These are phyloP conservation scores for Cardiocondyla obscurior DNA, from an alignment of 1,140 invertebrate genomes.

Conservation along the genomic window DNA sequence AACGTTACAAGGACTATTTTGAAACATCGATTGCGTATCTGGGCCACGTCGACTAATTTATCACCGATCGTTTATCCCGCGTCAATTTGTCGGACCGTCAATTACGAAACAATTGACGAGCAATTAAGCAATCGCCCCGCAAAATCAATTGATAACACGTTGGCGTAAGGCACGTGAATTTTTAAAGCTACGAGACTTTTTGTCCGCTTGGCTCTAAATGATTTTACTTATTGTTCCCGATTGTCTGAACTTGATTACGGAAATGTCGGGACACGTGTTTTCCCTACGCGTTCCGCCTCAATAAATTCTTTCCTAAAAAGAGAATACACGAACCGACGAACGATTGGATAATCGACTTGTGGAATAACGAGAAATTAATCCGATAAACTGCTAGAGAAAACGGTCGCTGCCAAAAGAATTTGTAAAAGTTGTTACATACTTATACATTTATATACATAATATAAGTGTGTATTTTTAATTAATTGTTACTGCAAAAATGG, in stretches of 20 bases:
- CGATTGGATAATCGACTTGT: conserved; percentile 31
- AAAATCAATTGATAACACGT: conserved; percentile 58
- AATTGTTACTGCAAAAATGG: neutral
- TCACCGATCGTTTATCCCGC: conserved; percentile 63
- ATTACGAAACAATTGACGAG: conserved; percentile 66
- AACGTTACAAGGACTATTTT: conserved; percentile 20
- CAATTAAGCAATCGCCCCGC: conserved; percentile 64
- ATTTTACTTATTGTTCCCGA: conserved; percentile 3
- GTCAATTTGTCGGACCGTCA: conserved; percentile 65
- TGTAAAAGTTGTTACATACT: conserved; percentile 1
- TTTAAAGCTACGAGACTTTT: conserved; percentile 9
- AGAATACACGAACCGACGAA: neutral
- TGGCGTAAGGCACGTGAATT: neutral
- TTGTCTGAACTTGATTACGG: conserved; percentile 4
- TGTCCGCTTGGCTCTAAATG: neutral
- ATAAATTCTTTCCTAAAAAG: neutral
- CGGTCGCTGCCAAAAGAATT: neutral
- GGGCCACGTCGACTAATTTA: conserved; percentile 59
- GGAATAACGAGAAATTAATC: conserved; percentile 34
- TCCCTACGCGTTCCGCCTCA: neutral
- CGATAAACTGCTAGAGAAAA: conserved; percentile 6
- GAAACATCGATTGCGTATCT: conserved; percentile 14
- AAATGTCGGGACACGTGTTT: neutral
- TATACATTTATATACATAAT: neutral
- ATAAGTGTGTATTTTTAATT: neutral